Evolutionary conservation across 2,888 invertebrate genomes (phyloP).

Genomic region (Oegoconia quadripuncta): DNA sequence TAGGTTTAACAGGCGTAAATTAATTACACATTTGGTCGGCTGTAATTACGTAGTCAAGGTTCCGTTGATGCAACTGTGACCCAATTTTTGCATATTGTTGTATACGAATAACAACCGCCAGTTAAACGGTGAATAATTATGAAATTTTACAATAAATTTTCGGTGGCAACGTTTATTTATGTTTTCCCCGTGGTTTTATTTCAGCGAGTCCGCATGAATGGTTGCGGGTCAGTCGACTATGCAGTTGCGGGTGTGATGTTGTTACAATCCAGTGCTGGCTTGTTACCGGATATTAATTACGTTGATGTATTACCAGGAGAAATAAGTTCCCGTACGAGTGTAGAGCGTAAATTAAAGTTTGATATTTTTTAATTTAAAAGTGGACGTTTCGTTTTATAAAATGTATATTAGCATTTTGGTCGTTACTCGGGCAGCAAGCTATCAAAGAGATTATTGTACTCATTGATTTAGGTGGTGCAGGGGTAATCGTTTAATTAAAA

Average conservation of each 20-base stretch:
- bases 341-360: too few relatives aligned
- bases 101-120: constrained; percentile 25
- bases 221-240: neutral
- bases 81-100: constrained; percentile 44
- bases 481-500: too few relatives aligned
- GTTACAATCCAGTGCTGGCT: neutral
- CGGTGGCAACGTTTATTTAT: constrained; percentile 11
- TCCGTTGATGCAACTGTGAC: constrained; percentile 47
- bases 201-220: constrained; percentile 2
- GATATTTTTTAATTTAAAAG: too few relatives aligned
- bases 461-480: too few relatives aligned
- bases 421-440: too few relatives aligned
- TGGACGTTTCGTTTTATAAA: too few relatives aligned
- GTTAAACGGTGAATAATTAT: constrained; percentile 39
- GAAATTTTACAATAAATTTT: constrained; percentile 29
- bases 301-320: too few relatives aligned
- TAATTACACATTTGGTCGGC: constrained; percentile 57
- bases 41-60: constrained; percentile 53
- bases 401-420: too few relatives aligned
- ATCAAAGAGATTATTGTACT: too few relatives aligned
- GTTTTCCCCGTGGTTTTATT: constrained; percentile 4
- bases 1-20: constrained; percentile 48
- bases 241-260: neutral
- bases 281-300: too few relatives aligned
- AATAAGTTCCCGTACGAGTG: too few relatives aligned